Base-by-base conservation (phyloP, 2,797 vertebrate species). In the Gallinago stenura region DNA sequence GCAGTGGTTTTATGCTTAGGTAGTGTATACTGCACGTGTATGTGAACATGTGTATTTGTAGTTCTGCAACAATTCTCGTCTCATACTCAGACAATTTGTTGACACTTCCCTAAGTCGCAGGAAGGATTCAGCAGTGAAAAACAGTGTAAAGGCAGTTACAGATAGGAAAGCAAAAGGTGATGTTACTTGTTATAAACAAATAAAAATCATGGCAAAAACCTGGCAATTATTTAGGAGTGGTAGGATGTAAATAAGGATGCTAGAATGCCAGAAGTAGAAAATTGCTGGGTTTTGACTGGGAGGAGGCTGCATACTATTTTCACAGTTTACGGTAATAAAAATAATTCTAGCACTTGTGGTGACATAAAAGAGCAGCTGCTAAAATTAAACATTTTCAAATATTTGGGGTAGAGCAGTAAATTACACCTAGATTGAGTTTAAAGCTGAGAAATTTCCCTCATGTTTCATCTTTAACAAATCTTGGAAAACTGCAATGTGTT, bases 271-370 rank as follows among this genome's bases (percentile, higher is more conserved):
- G 41, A 78, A 93, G 84, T 39, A 78, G 43, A 83, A 92, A 83
- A 93, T 83, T 86, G 37, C 61, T 93, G 69, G 7, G 15, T 80
- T 93, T 91, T 93, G n/a, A 46, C 72, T 81, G 51, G 37, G 39
- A 94, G 41, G 41, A 92, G 80, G 39, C 72, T 86, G 64, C 46
- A n/a, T 71, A 39, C 45, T 83, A n/a, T 75, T 91, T 96, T 95
- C 80, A 90, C 66, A 76, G 72, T 93, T 95, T 82, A 83, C 65
- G 82, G 70, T 91, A 82, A 91, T 94, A 96, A 89, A 95, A 93
- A 82, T 91, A 91, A 90, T 92, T 88, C 62, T 53, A 87, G 54
- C 56, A 56, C 41, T 96, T 93, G 26, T 33, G 60, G 33, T 83
- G 46, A 43, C 79, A 93, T 83, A 78, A 78, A 95, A 89, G 26